Evolutionary conservation across 2,888 invertebrate species (phyloP), one percentile per base, ranked within the genome.

Genomic region (Notodonta dromedarius): DNA sequence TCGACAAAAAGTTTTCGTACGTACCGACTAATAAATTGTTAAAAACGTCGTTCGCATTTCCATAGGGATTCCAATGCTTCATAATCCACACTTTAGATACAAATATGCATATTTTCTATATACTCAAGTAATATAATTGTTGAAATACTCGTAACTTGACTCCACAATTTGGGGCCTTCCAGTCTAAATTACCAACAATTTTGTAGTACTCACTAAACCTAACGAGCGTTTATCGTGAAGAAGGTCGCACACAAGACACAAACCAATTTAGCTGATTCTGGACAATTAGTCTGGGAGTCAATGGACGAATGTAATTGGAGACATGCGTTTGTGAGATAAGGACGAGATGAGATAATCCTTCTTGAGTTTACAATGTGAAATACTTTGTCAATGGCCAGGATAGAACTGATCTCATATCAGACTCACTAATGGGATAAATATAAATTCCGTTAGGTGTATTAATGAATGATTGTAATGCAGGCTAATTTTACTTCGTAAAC

Each of bases 261-360:
- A 72, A 76, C 75, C 83, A 85, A 79, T 85, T 83, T 70, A 76
- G 78, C 73, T 76, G 73, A 80, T 82, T 78, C 72, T 63, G 65
- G 77, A 61, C 84, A 82, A 83, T 83, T 82, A 82, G 68, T 74
- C 63, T 48, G 57, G 66, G 66, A 77, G 78, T 78, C 80, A 74
- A 74, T 64, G 80, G 53, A 78, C 82, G 73, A 65, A 71, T 63
- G 72, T 77, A 76, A 77, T 81, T 76, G 74, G 50, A 71, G 62
- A 73, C 61, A 65, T 62, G 67, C 75, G 67, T 70, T 66, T 60
- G 63, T 73, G 65, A 71, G 66, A 74, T 69, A 69, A 70, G 70
- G 69, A 66, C 54, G 61, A 55, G 55, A 50, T 32, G 56, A 56
- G 6, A 55, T 7, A 42, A 1, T 42, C 42, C 16, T 42, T 16